Conservation (phyloP, 2,113 vertebrate species). For the Gopherus flavomarginatus region DNA sequence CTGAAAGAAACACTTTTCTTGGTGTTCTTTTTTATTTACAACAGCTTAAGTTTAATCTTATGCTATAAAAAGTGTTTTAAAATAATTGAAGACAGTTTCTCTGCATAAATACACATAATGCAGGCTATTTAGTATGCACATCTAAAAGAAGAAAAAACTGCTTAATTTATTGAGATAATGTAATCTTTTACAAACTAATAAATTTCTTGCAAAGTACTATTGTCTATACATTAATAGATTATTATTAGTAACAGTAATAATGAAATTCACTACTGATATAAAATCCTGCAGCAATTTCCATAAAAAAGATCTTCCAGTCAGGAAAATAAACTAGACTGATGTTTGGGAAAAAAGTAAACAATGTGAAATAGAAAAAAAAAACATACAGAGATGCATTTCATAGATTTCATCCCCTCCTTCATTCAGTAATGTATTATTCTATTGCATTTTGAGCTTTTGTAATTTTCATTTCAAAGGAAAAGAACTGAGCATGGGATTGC, state of each 20-base stretch:
- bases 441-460: neutral
- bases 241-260: neutral
- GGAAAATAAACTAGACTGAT: neutral
- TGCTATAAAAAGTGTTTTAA: neutral
- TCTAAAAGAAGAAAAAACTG: neutral
- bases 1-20: neutral
- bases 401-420: neutral
- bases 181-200: neutral
- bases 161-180: neutral
- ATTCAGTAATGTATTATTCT: too few relatives aligned
- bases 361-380: neutral
- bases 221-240: neutral
- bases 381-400: neutral
- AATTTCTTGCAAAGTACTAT: neutral
- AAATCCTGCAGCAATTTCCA: neutral
- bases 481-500: neutral
- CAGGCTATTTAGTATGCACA: neutral
- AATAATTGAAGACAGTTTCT: neutral
- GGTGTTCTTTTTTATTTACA: neutral
- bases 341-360: neutral
- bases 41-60: neutral
- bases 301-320: neutral
- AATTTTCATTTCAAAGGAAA: conserved; percentile 64
- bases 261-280: neutral
- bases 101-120: neutral